Evolutionary conservation across 2,888 invertebrate species (phyloP), one percentile per base, ranked within the genome.

Genomic region (Tenthredo amoena): DNA sequence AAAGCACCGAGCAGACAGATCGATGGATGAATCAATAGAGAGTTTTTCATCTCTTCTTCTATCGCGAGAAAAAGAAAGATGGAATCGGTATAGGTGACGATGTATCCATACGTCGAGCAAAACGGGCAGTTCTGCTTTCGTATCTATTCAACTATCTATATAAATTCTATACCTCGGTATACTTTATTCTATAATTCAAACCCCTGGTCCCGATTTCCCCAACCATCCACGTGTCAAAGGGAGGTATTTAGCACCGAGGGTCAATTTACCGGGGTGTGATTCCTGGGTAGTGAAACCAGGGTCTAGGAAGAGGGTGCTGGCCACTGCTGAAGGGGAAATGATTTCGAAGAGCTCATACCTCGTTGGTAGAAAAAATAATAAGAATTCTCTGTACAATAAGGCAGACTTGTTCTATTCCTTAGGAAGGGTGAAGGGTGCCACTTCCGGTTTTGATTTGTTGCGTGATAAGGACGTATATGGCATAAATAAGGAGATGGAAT

Each of bases 221-320:
- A 82, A 83, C 37, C 84, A 71, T 86, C 85, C 81, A 84, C 77
- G 86, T 86, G 92, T 91, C 91, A 90, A 91, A 90, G 91, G 91
- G 89, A 90, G 89, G 89, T 91, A 91, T 92, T 92, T 91, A 91
- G 91, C 89, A 89, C 89, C 89, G 90, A 89, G 90, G 92, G 91
- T 92, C 91, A 91, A 92, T 92, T 91, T 91, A 91, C 88, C 91
- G 89, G 91, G 91, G 91, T 92, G 92, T 90, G 92, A 91, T 91
- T 91, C 90, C 89, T 89, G 90, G 68, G 68, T 47, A 68, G 37
- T 31, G 83, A 47, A 71, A 83, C 40, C 83, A 43, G 47, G 47
- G 83, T 68, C 68, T 47, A 65, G 83, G 47, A 50, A 47, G 4
- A 83, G 83, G 81, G 81, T 81, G 81, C 37, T 50, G 68, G 68